These are phyloP conservation scores for Chondrosia reniformis DNA, from an alignment of 37 sponge, comb jelly and placozoan genomes.

Conservation along the genomic window DNA sequence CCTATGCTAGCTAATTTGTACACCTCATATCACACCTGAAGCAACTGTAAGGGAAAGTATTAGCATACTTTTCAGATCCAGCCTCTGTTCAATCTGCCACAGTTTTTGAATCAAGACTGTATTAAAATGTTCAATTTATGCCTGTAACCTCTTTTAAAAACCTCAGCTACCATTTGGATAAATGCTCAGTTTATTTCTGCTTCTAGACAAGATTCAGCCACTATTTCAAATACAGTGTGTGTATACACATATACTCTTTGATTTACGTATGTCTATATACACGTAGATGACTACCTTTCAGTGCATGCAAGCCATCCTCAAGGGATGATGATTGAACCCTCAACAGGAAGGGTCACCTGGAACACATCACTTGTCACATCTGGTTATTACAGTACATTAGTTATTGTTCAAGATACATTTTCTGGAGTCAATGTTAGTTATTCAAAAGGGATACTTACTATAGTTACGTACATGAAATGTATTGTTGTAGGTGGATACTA, in stretches of 20 bases:
- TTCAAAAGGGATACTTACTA: neutral
- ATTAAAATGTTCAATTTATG: neutral
- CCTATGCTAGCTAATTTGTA: no score
- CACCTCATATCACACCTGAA: no score
- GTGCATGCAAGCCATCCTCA: slow-evolving; percentile 63
- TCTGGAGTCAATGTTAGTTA: slow-evolving; percentile 42
- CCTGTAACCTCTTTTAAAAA: no score
- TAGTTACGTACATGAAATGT: neutral
- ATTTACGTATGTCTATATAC: neutral
- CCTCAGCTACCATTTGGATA: no score
- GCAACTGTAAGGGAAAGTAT: no score
- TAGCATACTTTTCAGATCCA: no score
- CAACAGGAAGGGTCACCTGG: slow-evolving; percentile 67
- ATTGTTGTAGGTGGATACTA: neutral
- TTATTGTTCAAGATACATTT: slow-evolving; percentile 45
- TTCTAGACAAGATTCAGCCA: no score
- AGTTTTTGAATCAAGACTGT: neutral
- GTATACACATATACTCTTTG: neutral
- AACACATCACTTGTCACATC: slow-evolving; percentile 47
- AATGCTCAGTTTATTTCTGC: no score
- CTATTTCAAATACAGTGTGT: neutral
- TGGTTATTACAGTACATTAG: slow-evolving; percentile 64
- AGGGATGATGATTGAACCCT: slow-evolving; percentile 39
- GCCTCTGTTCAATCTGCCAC: no score
- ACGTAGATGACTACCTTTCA: slow-evolving; percentile 54